These are phyloP conservation scores for Drosophila quinaria DNA, from an alignment of 2,888 invertebrate species.

Conservation along the genomic window DNA sequence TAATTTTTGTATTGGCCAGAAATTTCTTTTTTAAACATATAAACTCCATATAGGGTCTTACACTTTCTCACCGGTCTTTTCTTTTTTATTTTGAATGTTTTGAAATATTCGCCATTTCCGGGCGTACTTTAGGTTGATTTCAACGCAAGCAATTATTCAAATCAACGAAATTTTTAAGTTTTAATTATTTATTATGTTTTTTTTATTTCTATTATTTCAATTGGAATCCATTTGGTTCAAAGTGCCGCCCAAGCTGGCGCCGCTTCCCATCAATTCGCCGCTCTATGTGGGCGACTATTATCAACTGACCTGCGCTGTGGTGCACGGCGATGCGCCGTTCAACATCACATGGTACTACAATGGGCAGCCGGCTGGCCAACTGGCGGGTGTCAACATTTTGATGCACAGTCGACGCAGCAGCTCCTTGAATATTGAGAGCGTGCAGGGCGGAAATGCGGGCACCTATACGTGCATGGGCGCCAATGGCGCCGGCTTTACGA, in stretches of 20 bases:
- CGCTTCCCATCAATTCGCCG: slow-evolving; percentile 88
- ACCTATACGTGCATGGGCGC: slow-evolving; percentile 91
- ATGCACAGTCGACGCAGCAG: slow-evolving; percentile 88
- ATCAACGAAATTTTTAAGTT: neutral
- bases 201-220: slow-evolving; percentile 40
- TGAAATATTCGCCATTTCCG: neutral
- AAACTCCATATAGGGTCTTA: neutral
- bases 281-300: slow-evolving; percentile 88
- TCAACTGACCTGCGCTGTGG: slow-evolving; percentile 89
- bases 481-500: slow-evolving; percentile 87
- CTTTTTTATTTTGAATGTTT: neutral
- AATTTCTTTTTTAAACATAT: neutral
- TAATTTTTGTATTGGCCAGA: too few species aligned
- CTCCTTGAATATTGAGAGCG: slow-evolving; percentile 88
- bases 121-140: neutral
- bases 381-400: slow-evolving; percentile 79
- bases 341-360: slow-evolving; percentile 92
- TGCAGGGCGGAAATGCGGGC: slow-evolving; percentile 89
- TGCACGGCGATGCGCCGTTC: slow-evolving; percentile 93
- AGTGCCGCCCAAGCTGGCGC: slow-evolving; percentile 89
- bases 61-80: neutral
- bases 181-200: slow-evolving; percentile 25
- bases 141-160: neutral
- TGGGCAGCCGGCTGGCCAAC: slow-evolving; percentile 75
- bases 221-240: slow-evolving; percentile 48